These are phyloP conservation scores for Trichonephila clavata DNA, from an alignment of 1,140 invertebrate species.

Conservation along the genomic window DNA sequence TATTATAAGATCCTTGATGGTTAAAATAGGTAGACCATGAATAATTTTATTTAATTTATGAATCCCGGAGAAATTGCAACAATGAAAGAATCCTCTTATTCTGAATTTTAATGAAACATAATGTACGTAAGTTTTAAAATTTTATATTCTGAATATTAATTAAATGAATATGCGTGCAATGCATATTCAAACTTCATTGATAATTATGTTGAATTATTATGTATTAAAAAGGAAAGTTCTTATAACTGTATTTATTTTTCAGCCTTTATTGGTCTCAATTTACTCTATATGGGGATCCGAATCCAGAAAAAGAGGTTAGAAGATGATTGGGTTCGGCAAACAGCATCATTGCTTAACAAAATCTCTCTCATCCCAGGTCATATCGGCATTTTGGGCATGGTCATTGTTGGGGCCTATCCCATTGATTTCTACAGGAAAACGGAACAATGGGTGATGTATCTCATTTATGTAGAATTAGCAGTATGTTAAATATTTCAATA, in stretches of 20 bases:
- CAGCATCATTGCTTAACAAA: conserved; percentile 45
- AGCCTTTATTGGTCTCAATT: conserved; percentile 67
- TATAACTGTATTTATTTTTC: not conserved
- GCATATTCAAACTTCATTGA: too few species aligned
- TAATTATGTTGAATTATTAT: too few species aligned
- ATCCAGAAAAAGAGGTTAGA: conserved; percentile 48
- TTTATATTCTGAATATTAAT: too few species aligned
- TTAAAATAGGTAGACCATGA: too few species aligned
- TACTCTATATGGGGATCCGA: conserved; percentile 54
- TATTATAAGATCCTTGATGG: too few species aligned
- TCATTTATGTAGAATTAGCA: not conserved
- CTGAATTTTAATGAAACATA: too few species aligned
- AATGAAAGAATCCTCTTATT: too few species aligned
- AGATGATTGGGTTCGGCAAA: conserved; percentile 22
- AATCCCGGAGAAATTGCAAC: too few species aligned
- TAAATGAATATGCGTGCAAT: too few species aligned
- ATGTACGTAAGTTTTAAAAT: too few species aligned
- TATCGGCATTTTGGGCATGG: conserved; percentile 52
- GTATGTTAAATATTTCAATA: too few species aligned
- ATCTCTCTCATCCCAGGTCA: conserved; percentile 54
- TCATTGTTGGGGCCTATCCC: conserved; percentile 50
- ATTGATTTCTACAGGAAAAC: conserved; percentile 46
- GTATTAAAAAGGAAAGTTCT: not conserved
- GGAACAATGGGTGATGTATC: conserved; percentile 51
- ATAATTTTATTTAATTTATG: too few species aligned